Conservation (phyloP, 2,797 vertebrate species). For the Oryzias dopingdopingensis region DNA sequence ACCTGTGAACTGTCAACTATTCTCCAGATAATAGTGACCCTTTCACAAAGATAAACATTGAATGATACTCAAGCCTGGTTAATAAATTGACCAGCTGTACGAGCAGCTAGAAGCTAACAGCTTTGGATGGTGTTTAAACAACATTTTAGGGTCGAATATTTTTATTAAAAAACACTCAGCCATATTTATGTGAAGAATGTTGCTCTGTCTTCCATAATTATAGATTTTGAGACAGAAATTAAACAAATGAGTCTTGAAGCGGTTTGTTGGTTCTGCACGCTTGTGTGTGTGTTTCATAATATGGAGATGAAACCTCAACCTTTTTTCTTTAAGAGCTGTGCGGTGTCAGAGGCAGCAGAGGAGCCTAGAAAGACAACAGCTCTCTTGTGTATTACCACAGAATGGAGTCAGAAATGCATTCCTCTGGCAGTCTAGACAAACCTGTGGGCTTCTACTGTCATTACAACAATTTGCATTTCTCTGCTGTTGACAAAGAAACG, state of each 20-base stretch:
- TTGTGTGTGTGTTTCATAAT: constrained; percentile 13
- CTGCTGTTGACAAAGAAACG: constrained; percentile 29
- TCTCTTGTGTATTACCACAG: constrained; percentile 45
- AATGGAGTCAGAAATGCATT: constrained; percentile 52
- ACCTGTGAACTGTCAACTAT: constrained; percentile 22
- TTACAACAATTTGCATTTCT: constrained; percentile 64
- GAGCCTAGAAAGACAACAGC: constrained; percentile 52
- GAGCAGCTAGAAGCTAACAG: constrained; percentile 16
- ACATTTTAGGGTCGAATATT: constrained; percentile 17
- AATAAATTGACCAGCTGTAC: constrained; percentile 15
- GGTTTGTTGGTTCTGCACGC: background rate
- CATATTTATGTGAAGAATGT: constrained; percentile 29
- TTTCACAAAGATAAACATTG: constrained; percentile 17
- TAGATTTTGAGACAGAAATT: constrained; percentile 27
- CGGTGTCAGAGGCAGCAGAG: constrained; percentile 21
- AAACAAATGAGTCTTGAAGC: constrained; percentile 21
- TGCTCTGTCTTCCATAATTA: constrained; percentile 23
- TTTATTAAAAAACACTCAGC: background rate
- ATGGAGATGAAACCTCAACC: constrained; percentile 7
- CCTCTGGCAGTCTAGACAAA: constrained; percentile 64
- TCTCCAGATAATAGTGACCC: constrained; percentile 53
- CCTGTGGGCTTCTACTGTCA: constrained; percentile 61
- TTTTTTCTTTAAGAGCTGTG: constrained; percentile 13
- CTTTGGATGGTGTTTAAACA: constrained; percentile 13
- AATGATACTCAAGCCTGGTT: constrained; percentile 9